phyloP scores from a whole-genome alignment of 2,113 vertebrate species.

The Proterorhinus semilunaris region DNA sequence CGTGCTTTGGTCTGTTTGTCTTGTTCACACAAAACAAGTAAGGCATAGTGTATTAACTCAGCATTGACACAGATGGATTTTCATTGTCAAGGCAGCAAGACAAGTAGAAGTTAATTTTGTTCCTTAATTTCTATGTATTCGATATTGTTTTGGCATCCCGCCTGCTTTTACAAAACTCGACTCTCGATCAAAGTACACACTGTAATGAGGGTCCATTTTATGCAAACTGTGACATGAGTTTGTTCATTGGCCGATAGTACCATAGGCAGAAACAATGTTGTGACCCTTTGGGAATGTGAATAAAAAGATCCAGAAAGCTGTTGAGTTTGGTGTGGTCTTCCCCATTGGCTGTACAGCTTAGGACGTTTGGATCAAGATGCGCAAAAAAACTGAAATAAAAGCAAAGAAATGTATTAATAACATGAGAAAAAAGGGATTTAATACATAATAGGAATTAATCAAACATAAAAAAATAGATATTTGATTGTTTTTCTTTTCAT shows the following conservation, averaged over 20 bases:
- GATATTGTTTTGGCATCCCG: not conserved
- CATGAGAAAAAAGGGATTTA: not conserved
- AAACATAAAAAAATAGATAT: not conserved
- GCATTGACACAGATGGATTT: not conserved
- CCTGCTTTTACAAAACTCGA: not conserved
- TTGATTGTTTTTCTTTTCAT: not conserved
- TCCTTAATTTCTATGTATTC: not conserved
- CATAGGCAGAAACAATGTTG: not conserved
- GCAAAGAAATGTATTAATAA: not conserved
- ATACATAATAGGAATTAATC: no score
- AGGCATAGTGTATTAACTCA: not conserved
- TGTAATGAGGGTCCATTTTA: not conserved
- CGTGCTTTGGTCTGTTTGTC: not conserved
- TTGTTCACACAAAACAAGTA: not conserved
- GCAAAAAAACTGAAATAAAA: constrained; percentile 54
- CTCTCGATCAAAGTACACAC: not conserved
- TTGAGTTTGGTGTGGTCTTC: constrained; percentile 76
- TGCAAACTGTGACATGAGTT: not conserved
- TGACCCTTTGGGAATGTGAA: constrained; percentile 1
- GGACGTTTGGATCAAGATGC: constrained; percentile 76
- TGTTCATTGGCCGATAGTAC: constrained; percentile 2
- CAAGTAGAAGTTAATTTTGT: not conserved
- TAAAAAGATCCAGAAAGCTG: constrained; percentile 79
- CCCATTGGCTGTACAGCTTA: constrained; percentile 56
- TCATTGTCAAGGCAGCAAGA: not conserved